phyloP scores from a whole-genome alignment of 2,888 invertebrate species.

The Eretmocerus hayati region DNA sequence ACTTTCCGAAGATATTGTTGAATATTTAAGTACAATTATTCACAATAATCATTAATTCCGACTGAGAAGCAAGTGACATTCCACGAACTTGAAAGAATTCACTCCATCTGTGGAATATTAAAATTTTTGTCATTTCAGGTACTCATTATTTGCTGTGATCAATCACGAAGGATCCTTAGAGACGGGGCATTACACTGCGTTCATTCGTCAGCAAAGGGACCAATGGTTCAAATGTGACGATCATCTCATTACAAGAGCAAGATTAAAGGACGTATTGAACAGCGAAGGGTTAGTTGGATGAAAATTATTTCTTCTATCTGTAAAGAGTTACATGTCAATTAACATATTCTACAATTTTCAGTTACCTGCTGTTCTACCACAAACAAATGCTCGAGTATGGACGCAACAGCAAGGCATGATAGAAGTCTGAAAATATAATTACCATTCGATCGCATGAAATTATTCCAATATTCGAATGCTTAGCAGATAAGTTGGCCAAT shows the following conservation, averaged over 20 bases:
- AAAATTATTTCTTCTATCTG: constrained; percentile 26
- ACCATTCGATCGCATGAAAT: constrained; percentile 12
- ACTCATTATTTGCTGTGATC: constrained; percentile 93
- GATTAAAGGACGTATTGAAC: constrained; percentile 82
- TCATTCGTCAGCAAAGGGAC: constrained; percentile 85
- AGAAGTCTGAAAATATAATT: constrained; percentile 25
- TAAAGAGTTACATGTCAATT: background rate
- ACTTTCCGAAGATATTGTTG: no score
- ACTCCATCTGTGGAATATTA: no score
- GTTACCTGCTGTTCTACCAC: constrained; percentile 93
- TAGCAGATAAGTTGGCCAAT: constrained; percentile 18
- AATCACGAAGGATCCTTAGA: constrained; percentile 91
- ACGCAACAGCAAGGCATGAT: constrained; percentile 41
- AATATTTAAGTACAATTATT: no score
- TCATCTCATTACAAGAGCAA: constrained; percentile 83
- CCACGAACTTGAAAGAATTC: no score
- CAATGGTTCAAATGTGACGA: constrained; percentile 98
- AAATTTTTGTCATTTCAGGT: constrained; percentile 59
- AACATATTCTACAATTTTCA: constrained; percentile 47
- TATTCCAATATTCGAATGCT: constrained; percentile 19
- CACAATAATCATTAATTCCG: no score
- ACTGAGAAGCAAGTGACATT: no score
- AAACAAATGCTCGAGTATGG: constrained; percentile 87
- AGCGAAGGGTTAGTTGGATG: constrained; percentile 89
- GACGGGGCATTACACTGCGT: constrained; percentile 93